Conservation (phyloP, 2,797 vertebrate species). For the Limnodromus scolopaceus region DNA sequence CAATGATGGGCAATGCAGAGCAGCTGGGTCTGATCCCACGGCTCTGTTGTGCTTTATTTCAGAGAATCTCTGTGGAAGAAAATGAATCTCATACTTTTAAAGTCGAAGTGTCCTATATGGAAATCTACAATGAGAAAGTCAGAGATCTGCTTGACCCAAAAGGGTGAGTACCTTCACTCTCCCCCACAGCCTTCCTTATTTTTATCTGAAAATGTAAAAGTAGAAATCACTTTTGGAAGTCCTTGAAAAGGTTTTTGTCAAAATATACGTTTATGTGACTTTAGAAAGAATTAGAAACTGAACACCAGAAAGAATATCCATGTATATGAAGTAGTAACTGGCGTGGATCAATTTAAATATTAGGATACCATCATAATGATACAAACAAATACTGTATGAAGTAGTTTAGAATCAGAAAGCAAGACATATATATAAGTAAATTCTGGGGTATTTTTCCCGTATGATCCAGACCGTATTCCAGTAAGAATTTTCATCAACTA, state of each 20-base stretch:
- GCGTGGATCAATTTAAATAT: neutral
- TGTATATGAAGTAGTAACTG: neutral
- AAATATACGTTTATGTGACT: neutral
- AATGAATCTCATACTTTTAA: slow-evolving; percentile 92
- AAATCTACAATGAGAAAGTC: slow-evolving; percentile 99
- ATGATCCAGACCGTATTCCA: neutral
- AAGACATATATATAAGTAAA: neutral
- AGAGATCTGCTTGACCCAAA: slow-evolving; percentile 97
- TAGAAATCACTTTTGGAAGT: neutral
- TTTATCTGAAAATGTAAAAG: neutral
- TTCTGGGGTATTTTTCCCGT: neutral
- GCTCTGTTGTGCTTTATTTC: slow-evolving; percentile 95
- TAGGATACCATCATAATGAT: neutral
- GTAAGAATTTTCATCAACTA: neutral
- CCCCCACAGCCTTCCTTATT: neutral
- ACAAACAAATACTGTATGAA: neutral
- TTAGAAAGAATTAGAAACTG: neutral
- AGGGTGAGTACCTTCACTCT: slow-evolving; percentile 84
- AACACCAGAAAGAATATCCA: neutral
- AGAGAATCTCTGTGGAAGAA: slow-evolving; percentile 89
- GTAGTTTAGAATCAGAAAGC: neutral
- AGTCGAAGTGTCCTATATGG: slow-evolving; percentile 98
- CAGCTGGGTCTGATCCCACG: slow-evolving; percentile 96
- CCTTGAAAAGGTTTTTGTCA: neutral
- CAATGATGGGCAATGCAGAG: slow-evolving; percentile 97